phyloP scores from a whole-genome alignment of 92 coral and sea anemone genomes.

The Porites evermanni region DNA sequence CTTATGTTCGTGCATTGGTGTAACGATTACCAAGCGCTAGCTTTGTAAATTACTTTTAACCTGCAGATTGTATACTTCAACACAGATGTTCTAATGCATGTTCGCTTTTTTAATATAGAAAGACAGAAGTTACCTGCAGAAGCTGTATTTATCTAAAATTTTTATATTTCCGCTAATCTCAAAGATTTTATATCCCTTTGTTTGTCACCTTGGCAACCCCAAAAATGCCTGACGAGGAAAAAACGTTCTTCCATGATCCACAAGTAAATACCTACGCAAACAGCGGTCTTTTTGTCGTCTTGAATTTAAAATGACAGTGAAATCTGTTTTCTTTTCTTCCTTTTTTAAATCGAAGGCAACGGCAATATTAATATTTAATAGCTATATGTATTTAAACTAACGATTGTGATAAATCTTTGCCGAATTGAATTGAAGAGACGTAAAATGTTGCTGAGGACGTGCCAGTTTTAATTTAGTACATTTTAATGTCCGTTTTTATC shows the following conservation, averaged over 20 bases:
- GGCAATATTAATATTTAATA: slow-evolving; percentile 27
- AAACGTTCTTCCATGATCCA: slow-evolving; percentile 33
- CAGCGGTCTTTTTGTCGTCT: slow-evolving; percentile 34
- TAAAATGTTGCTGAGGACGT: too few relatives aligned
- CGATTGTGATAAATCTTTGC: not conserved
- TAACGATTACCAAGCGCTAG: not conserved
- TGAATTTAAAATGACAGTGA: slow-evolving; percentile 23
- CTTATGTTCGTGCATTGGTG: not conserved
- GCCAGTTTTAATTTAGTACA: too few relatives aligned
- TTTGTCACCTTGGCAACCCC: slow-evolving; percentile 49
- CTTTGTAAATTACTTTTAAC: too few relatives aligned
- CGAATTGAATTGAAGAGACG: too few relatives aligned
- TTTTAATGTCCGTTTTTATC: slow-evolving; percentile 7
- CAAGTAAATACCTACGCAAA: slow-evolving; percentile 38
- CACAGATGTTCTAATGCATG: not conserved
- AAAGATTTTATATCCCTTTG: slow-evolving; percentile 34
- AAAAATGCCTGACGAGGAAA: slow-evolving; percentile 18
- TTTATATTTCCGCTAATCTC: not conserved
- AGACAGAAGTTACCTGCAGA: slow-evolving; percentile 20
- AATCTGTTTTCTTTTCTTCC: slow-evolving; percentile 20
- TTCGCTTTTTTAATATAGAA: not conserved
- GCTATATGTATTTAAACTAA: not conserved
- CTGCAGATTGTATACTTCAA: not conserved
- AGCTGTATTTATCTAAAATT: slow-evolving; percentile 19
- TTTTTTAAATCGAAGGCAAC: not conserved